These are phyloP conservation scores for Ariolimax columbianus DNA, from an alignment of 2,888 invertebrate species.

Conservation along the genomic window DNA sequence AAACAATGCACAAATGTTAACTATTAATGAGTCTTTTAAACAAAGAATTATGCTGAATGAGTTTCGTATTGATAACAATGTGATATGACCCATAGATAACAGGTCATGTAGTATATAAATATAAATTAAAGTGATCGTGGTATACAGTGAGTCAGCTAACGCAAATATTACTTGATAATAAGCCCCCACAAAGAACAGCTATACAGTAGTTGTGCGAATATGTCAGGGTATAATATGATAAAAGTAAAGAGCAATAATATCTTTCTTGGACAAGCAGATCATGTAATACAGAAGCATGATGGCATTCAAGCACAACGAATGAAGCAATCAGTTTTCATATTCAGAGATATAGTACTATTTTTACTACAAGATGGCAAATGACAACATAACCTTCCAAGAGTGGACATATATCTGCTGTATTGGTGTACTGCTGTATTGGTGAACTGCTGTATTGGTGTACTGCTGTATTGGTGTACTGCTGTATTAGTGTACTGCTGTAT, in stretches of 20 bases:
- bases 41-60: background rate
- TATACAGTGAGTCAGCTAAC: background rate
- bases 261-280: constrained; percentile 2
- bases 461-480: too few species aligned
- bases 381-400: too few species aligned
- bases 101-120: background rate
- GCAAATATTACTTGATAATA: background rate
- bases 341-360: background rate
- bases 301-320: background rate
- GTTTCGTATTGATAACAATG: background rate
- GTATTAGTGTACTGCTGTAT: too few species aligned
- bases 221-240: background rate
- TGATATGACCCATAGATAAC: background rate
- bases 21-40: background rate
- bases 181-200: background rate
- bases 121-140: background rate
- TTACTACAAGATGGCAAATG: too few species aligned
- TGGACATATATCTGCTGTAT: too few species aligned
- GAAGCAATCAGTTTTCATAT: background rate
- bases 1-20: background rate
- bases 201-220: background rate
- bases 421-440: too few species aligned
- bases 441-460: too few species aligned
- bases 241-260: background rate
- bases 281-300: background rate